A percentile compares a stretch with the other conserved stretches of the same genome.
These are phyloP conservation scores for Augiades crinisus DNA, from an alignment of 2,888 invertebrate species.

Conservation along the genomic window DNA sequence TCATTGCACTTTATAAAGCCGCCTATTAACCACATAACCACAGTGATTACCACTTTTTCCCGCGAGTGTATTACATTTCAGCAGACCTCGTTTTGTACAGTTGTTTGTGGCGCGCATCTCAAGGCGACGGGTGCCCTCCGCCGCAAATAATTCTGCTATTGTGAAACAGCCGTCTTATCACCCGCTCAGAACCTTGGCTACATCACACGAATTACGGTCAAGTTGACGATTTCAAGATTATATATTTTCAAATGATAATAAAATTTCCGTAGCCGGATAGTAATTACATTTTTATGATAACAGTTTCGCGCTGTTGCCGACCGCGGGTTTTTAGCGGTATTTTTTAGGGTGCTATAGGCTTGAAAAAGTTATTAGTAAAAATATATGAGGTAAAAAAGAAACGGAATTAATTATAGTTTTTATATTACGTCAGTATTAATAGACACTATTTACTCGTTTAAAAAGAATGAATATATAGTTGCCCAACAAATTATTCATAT, in stretches of 20 bases:
- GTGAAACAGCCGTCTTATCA: conserved; percentile 76
- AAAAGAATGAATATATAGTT: no score
- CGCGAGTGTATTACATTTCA: conserved; percentile 63
- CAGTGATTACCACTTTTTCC: conserved; percentile 46
- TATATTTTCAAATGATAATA: conserved; percentile 63
- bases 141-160: conserved; percentile 81
- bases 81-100: conserved; percentile 59
- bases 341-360: no score
- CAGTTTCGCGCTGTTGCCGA: background rate
- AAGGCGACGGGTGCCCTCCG: conserved; percentile 66
- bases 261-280: conserved; percentile 45
- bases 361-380: no score
- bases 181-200: conserved; percentile 64
- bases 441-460: no score
- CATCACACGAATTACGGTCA: conserved; percentile 80
- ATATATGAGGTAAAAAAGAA: no score
- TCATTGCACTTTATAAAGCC: no score
- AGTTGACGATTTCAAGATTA: conserved; percentile 77
- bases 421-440: no score
- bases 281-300: background rate
- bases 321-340: background rate
- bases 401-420: no score
- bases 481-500: no score
- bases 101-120: conserved; percentile 77
- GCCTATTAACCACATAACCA: background rate